Evolutionary conservation across 2,797 vertebrate genomes (phyloP), one percentile per base, ranked within the genome.

Genomic region (Hirundo rustica): DNA sequence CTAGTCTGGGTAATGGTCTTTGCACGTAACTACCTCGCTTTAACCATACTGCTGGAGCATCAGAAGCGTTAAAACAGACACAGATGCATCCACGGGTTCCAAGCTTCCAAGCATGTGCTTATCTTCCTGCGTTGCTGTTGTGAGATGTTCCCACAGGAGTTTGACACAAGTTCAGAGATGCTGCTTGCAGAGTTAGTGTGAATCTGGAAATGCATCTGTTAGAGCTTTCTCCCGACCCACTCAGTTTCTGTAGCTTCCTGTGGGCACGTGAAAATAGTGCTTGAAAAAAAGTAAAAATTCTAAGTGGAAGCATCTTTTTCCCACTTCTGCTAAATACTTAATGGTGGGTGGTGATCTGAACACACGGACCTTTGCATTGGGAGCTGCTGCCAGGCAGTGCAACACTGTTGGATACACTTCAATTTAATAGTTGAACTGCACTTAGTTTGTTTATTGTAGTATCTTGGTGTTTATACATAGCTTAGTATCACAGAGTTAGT

Each of bases 361-460:
- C 36, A 15, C 17, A 6, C 0, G 10, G 60, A 58, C 23, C 15
- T 53, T 67, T 44, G 14, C 23, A 12, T 4, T 20, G 32, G 32
- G 75, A 93, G 34, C 85, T 73, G 68, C 72, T 57, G 84, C 51
- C 83, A 72, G 77, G 30, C 85, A 32, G 9, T 42, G 44, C 67
- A 22, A 1, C 38, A 8, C 42, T 34, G 4, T 18, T 81, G 86
- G 71, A 50, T 77, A 19, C 3, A 0, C 61, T 91, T 94, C 82
- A 85, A 2, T 74, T 45, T 78, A 74, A 77, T 16, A 27, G 82
- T 45, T 89, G 72, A 83, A 34, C 38, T 58, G 78, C 81, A 32
- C 60, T 89, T 76, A 11, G 18, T 57, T 72, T 93, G 65, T 88
- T 95, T 89, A 54, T 72, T 93, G 54, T 47, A 61, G 73, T 61